Conservation (phyloP, 23 tunicate species). For the Trididemnum nubilum region DNA sequence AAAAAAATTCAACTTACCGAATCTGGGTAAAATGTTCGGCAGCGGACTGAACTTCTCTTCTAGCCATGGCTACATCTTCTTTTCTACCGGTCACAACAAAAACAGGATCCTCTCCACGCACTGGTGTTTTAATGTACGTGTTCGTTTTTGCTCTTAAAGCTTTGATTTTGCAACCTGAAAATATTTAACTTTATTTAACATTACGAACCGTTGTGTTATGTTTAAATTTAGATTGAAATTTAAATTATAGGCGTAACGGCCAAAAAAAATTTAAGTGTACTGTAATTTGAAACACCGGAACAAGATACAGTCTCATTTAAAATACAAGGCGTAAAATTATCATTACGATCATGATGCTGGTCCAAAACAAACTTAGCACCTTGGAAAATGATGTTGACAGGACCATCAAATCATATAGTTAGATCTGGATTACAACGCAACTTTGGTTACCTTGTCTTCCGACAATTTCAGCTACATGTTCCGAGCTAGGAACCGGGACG, state of each 20-base stretch:
- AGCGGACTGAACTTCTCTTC: slow-evolving; percentile 82
- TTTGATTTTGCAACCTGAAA: slow-evolving; percentile 93
- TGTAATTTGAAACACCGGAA: no score
- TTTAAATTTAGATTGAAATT: background rate
- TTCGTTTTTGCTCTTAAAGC: slow-evolving; percentile 87
- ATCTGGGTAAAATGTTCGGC: slow-evolving; percentile 97
- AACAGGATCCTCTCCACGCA: slow-evolving; percentile 88
- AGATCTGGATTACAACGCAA: no score
- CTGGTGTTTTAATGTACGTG: slow-evolving; percentile 98
- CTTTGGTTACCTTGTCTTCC: slow-evolving; percentile 74
- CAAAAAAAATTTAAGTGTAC: no score
- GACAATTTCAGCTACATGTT: slow-evolving; percentile 97
- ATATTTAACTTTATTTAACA: background rate
- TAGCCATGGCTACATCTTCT: slow-evolving; percentile 92
- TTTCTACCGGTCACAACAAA: slow-evolving; percentile 93
- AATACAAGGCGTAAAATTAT: no score
- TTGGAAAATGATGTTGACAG: no score
- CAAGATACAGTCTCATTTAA: no score
- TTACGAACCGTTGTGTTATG: no score
- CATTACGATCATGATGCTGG: no score
- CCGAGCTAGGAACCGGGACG: slow-evolving; percentile 92
- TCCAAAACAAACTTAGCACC: no score
- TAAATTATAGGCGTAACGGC: background rate
- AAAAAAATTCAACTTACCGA: slow-evolving; percentile 59
- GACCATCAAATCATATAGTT: no score